Evolutionary conservation across 1,140 invertebrate genomes (phyloP).

Genomic region (Galleria mellonella): DNA sequence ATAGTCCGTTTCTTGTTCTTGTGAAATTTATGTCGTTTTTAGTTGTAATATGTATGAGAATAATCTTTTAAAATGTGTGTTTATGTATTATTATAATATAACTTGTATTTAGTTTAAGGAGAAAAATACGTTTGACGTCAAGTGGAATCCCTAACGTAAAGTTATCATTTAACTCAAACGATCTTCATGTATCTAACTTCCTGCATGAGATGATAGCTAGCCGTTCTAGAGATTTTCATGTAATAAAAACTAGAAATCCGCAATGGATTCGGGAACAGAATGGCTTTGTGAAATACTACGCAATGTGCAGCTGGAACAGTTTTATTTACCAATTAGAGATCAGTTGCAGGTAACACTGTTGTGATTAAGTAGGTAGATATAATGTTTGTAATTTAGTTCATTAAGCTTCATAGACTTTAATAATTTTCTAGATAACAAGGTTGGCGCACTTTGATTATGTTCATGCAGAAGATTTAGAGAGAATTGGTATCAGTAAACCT

Average conservation of each 20-base stretch:
- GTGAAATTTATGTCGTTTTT: too few relatives aligned
- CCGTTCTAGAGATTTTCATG: constrained; percentile 2
- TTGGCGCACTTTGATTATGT: constrained; percentile 97
- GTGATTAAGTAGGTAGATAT: constrained; percentile 1
- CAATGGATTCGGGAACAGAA: constrained; percentile 79
- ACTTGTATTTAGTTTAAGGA: too few relatives aligned
- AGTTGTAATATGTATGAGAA: too few relatives aligned
- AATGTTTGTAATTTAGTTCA: constrained; percentile 6
- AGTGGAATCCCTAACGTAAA: too few relatives aligned
- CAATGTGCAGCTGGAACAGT: constrained; percentile 95
- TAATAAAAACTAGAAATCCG: constrained; percentile 6
- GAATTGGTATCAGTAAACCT: constrained; percentile 95
- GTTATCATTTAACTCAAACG: background rate
- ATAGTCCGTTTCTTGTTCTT: too few relatives aligned
- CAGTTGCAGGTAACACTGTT: constrained; percentile 83
- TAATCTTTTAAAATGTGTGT: too few relatives aligned
- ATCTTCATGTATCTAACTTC: constrained; percentile 26
- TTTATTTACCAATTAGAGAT: constrained; percentile 91
- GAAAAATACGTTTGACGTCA: too few relatives aligned
- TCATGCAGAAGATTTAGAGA: constrained; percentile 93
- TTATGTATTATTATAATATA: too few relatives aligned
- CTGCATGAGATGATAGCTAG: constrained; percentile 50
- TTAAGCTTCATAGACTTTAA: background rate
- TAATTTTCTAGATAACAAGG: constrained; percentile 81
- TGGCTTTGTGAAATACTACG: constrained; percentile 90